Conservation (phyloP, 2,888 invertebrate species). For the Phyto melanocephala region DNA sequence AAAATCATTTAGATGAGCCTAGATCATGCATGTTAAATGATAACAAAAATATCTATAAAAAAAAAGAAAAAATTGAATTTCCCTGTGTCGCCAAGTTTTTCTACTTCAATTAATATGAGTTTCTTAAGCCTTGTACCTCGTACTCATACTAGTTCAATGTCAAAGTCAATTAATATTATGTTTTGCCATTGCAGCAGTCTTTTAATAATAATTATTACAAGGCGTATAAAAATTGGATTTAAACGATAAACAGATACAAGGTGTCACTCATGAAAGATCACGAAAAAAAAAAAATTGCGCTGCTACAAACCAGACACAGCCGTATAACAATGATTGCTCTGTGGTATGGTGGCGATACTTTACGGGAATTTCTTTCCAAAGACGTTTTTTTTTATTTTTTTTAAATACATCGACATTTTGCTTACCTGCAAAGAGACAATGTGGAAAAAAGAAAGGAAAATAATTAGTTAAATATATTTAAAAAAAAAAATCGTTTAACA, state of each 20-base stretch:
- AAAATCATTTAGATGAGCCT: conserved; percentile 61
- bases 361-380: background rate
- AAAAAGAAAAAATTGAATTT: conserved; percentile 32
- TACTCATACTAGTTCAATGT: conserved; percentile 39
- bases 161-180: conserved; percentile 59
- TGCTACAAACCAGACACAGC: conserved; percentile 22
- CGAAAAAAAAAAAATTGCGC: background rate
- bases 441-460: conserved; percentile 46
- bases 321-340: background rate
- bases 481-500: background rate
- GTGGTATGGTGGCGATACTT: background rate
- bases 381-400: conserved; percentile 3
- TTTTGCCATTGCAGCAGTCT: background rate
- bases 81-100: conserved; percentile 21
- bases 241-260: conserved; percentile 57
- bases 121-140: background rate
- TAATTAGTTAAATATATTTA: conserved; percentile 42
- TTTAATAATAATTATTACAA: conserved; percentile 53
- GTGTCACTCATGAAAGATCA: conserved; percentile 51
- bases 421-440: conserved; percentile 64
- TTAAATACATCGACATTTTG: conserved; percentile 24
- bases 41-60: conserved; percentile 29
- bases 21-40: conserved; percentile 8
- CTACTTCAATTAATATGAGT: conserved; percentile 41
- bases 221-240: conserved; percentile 62